These are phyloP conservation scores for Muscina levida DNA, from an alignment of 2,888 invertebrate genomes.

Conservation along the genomic window DNA sequence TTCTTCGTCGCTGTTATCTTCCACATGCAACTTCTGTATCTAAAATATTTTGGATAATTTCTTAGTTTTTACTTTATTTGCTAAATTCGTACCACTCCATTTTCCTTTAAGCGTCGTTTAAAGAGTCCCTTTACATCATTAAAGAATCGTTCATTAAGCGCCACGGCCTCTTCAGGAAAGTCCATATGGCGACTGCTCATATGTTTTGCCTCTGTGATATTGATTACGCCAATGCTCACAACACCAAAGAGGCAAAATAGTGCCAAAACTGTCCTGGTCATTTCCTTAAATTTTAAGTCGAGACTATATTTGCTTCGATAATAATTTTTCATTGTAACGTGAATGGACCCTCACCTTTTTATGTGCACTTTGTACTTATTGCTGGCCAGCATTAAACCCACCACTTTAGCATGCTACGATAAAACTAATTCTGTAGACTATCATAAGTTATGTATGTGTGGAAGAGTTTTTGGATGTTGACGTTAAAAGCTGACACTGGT, in stretches of 20 bases:
- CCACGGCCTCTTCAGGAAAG: conserved; percentile 67
- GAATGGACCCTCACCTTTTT: no score
- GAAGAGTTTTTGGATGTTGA: no score
- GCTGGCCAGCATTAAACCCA: not conserved
- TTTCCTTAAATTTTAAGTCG: no score
- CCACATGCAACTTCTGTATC: conserved; percentile 69
- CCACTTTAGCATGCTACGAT: conserved; percentile 19
- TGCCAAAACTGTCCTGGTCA: not conserved
- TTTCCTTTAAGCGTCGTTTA: conserved; percentile 78
- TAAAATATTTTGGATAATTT: conserved; percentile 24
- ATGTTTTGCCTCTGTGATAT: conserved; percentile 68
- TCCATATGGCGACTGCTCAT: conserved; percentile 68
- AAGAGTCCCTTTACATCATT: conserved; percentile 82
- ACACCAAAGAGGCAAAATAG: conserved; percentile 24
- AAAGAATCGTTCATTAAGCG: conserved; percentile 80
- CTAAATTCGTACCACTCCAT: conserved; percentile 72
- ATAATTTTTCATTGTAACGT: no score
- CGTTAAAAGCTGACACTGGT: no score
- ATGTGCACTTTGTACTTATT: no score
- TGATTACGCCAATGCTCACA: conserved; percentile 47
- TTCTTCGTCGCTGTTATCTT: conserved; percentile 67
- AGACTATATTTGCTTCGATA: no score
- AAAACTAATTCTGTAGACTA: not conserved
- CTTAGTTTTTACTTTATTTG: not conserved
- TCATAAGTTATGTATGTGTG: no score